Evolutionary conservation across 2,888 invertebrate species (phyloP).

Genomic region (Lasioglossum figueresi): DNA sequence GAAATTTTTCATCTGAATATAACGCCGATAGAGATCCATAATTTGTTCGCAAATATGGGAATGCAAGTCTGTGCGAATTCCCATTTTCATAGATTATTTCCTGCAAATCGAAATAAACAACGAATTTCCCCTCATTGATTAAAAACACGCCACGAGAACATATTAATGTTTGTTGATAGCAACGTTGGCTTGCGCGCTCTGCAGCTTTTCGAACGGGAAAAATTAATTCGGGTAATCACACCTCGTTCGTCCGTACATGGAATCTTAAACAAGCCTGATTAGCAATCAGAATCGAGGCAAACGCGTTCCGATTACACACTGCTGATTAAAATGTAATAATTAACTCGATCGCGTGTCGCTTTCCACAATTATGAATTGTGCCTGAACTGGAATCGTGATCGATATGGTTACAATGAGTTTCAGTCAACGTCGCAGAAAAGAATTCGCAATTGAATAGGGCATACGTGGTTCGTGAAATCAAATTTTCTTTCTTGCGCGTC

Average conservation of each 20-base stretch:
- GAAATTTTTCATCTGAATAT: too few relatives aligned
- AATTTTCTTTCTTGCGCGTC: neutral
- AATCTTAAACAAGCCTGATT: neutral
- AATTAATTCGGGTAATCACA: neutral
- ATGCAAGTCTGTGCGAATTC: too few relatives aligned
- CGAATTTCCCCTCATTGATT: neutral
- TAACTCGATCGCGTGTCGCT: neutral
- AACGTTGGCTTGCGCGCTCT: too few relatives aligned
- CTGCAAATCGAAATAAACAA: too few relatives aligned
- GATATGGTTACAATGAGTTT: neutral
- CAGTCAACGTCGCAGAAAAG: neutral
- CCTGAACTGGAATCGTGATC: neutral
- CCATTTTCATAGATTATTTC: too few relatives aligned
- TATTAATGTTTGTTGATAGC: neutral
- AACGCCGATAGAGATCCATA: too few relatives aligned
- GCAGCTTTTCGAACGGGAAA: neutral
- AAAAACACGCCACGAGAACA: neutral
- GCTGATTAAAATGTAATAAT: slow-evolving; percentile 6
- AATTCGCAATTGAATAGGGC: neutral
- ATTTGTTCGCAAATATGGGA: too few relatives aligned
- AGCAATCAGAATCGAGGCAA: neutral
- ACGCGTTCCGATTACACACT: neutral
- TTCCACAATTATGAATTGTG: neutral
- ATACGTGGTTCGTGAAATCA: neutral
- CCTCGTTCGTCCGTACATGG: neutral